Conservation (phyloP, 2,888 invertebrate genomes). For the Myopa tessellatipennis region DNA sequence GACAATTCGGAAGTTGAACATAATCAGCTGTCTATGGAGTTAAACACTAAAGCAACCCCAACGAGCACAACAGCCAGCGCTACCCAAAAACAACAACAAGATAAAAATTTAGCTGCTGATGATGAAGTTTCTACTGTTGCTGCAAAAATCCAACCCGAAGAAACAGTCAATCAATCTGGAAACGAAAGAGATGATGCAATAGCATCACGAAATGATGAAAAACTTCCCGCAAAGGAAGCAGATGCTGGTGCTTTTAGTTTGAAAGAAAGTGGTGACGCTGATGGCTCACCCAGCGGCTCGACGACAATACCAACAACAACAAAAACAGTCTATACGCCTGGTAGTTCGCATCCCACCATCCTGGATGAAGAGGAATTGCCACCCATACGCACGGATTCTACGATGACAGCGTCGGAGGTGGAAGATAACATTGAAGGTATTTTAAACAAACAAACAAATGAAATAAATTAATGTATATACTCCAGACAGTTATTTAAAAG, state of each 20-base stretch:
- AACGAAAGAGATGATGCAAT: slow-evolving; percentile 10
- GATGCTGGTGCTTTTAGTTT: not conserved
- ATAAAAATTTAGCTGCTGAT: not conserved
- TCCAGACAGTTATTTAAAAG: not conserved
- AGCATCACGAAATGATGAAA: slow-evolving; percentile 20
- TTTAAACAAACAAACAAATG: not conserved
- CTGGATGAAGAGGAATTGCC: slow-evolving; percentile 54
- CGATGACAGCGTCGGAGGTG: slow-evolving; percentile 58
- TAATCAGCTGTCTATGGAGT: slow-evolving; percentile 30
- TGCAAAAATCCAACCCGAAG: not conserved
- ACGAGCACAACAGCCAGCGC: not conserved
- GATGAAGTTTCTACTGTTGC: not conserved
- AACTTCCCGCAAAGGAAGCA: not conserved
- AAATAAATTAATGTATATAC: not conserved
- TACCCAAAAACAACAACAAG: not conserved
- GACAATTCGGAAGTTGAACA: slow-evolving; percentile 1
- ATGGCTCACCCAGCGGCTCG: slow-evolving; percentile 10
- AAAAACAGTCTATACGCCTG: slow-evolving; percentile 37
- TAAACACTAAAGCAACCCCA: slow-evolving; percentile 4
- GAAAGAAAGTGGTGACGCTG: not conserved
- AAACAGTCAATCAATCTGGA: not conserved
- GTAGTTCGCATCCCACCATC: slow-evolving; percentile 32
- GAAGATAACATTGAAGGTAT: slow-evolving; percentile 62
- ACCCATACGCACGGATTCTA: slow-evolving; percentile 56
- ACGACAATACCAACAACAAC: slow-evolving; percentile 32